Conservation (phyloP, 2,888 invertebrate genomes). For the Pristionchus exspectatus region DNA sequence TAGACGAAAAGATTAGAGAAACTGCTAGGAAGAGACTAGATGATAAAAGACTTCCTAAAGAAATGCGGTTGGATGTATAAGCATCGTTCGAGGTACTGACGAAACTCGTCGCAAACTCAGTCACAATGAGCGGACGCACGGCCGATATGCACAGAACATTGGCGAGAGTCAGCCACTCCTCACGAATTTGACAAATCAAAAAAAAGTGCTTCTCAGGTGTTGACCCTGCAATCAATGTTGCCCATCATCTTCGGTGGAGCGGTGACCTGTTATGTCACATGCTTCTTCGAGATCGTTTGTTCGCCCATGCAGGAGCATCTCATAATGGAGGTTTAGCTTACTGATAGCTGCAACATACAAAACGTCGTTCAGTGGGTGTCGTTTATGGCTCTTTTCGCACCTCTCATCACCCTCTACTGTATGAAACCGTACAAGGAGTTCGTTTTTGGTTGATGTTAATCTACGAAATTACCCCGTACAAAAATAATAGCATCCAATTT, state of each 20-base stretch:
- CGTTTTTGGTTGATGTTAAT: background rate
- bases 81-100: background rate
- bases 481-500: background rate
- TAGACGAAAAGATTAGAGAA: too few relatives aligned
- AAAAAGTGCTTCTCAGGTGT: background rate
- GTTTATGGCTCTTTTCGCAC: background rate
- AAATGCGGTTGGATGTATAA: too few relatives aligned
- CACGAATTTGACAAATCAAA: too few relatives aligned
- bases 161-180: background rate
- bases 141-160: background rate
- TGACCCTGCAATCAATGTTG: background rate
- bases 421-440: conserved; percentile 9
- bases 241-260: background rate
- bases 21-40: too few relatives aligned
- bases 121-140: background rate
- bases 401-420: background rate
- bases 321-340: background rate
- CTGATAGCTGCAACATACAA: background rate
- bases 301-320: background rate
- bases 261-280: background rate
- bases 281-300: background rate
- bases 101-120: background rate
- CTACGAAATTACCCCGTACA: too few relatives aligned
- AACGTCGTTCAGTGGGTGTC: background rate
- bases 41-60: too few relatives aligned